Percentiles rank a stretch among this genome's conserved stretches.
Conservation (phyloP, 2,888 invertebrate species). For the Amphipoea lucens region DNA sequence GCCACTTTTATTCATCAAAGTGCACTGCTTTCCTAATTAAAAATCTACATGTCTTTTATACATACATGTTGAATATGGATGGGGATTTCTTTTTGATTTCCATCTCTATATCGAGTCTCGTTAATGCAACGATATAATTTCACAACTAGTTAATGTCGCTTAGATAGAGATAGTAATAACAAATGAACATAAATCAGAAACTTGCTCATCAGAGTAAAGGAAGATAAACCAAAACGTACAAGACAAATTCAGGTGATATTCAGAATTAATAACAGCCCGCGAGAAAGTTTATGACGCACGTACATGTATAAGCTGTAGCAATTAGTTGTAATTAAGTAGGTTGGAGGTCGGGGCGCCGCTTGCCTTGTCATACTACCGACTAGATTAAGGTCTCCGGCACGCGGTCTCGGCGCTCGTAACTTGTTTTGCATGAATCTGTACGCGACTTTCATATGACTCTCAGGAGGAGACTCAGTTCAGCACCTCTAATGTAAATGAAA, state of each 20-base stretch:
- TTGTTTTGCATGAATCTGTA: slow-evolving; percentile 88
- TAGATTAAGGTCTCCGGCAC: slow-evolving; percentile 86
- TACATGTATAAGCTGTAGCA: slow-evolving; percentile 85
- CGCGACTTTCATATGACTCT: slow-evolving; percentile 87
- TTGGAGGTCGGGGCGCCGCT: slow-evolving; percentile 78
- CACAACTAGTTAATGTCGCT: slow-evolving; percentile 11
- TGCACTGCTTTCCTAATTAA: slow-evolving; percentile 68
- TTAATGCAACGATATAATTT: slow-evolving; percentile 26
- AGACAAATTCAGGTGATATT: slow-evolving; percentile 78
- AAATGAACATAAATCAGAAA: slow-evolving; percentile 61
- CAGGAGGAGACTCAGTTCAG: slow-evolving; percentile 83
- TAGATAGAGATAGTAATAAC: slow-evolving; percentile 35
- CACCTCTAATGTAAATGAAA: slow-evolving; percentile 90
- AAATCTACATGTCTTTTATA: slow-evolving; percentile 59
- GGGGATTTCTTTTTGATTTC: slow-evolving; percentile 31
- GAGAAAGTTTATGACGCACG: slow-evolving; percentile 85
- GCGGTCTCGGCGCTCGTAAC: slow-evolving; percentile 85
- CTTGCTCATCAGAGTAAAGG: slow-evolving; percentile 50
- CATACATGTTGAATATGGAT: slow-evolving; percentile 42
- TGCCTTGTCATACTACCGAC: slow-evolving; percentile 80
- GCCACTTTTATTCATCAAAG: slow-evolving; percentile 72
- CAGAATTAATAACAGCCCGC: slow-evolving; percentile 80
- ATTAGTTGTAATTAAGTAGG: slow-evolving; percentile 89
- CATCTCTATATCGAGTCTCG: slow-evolving; percentile 2
- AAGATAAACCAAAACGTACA: slow-evolving; percentile 67